phyloP scores from a whole-genome alignment of 2,888 invertebrate species.

The Anoplius nigerrimus region DNA sequence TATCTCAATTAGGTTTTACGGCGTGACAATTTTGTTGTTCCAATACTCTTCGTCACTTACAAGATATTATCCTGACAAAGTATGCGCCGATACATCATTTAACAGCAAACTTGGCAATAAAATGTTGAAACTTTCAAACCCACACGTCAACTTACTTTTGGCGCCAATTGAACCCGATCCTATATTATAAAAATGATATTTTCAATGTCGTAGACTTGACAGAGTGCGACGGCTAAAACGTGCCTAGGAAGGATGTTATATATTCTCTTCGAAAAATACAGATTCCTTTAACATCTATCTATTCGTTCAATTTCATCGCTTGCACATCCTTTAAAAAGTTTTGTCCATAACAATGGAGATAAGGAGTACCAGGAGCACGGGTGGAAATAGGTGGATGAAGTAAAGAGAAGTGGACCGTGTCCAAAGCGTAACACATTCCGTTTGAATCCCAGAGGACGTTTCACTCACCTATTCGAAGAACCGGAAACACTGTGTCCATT shows the following conservation, averaged over 20 bases:
- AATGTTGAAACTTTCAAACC: no score
- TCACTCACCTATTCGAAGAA: conserved; percentile 9
- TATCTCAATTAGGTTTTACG: no score
- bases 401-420: conserved; percentile 6
- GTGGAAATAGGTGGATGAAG: conserved; percentile 5
- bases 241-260: neutral
- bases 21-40: no score
- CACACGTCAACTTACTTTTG: no score
- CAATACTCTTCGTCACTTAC: no score
- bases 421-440: neutral
- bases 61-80: no score
- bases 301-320: conserved; percentile 49
- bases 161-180: no score
- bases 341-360: conserved; percentile 26
- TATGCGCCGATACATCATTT: no score
- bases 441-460: conserved; percentile 39
- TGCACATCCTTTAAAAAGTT: conserved; percentile 50
- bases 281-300: conserved; percentile 32
- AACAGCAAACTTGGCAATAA: no score
- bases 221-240: no score
- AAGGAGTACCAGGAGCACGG: neutral
- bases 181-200: no score
- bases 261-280: neutral
- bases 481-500: conserved; percentile 2
- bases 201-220: no score